These are phyloP conservation scores for Amblyraja radiata DNA, from an alignment of 2,797 vertebrate species.

Conservation along the genomic window DNA sequence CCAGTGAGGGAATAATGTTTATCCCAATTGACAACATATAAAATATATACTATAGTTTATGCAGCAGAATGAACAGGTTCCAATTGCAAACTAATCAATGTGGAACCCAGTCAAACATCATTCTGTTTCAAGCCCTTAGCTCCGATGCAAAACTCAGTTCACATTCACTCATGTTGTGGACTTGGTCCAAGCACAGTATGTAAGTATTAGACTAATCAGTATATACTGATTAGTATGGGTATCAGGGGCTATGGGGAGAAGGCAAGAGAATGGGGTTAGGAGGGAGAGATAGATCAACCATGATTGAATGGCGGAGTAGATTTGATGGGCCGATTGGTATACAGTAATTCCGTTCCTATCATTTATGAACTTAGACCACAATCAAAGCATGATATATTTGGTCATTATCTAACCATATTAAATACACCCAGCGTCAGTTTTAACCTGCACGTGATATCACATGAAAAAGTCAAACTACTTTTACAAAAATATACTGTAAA, in stretches of 20 bases:
- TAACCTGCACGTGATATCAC: background rate
- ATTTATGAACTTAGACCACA: background rate
- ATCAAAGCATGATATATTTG: background rate
- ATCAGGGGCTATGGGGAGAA: too few relatives aligned
- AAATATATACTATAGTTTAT: background rate
- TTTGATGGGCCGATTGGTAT: too few relatives aligned
- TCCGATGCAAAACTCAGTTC: background rate
- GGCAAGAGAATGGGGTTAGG: too few relatives aligned
- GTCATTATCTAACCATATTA: background rate
- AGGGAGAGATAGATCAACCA: too few relatives aligned
- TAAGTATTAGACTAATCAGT: background rate
- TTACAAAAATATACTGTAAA: background rate
- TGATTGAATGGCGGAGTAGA: too few relatives aligned
- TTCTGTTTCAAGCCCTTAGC: background rate
- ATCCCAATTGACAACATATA: background rate
- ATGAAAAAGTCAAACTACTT: background rate
- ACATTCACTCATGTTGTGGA: background rate
- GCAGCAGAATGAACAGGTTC: background rate
- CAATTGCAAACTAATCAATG: background rate
- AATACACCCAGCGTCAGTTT: background rate
- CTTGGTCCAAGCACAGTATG: background rate
- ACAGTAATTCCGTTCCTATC: too few relatives aligned
- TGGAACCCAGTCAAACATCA: background rate
- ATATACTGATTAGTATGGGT: too few relatives aligned
- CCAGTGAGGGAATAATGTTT: background rate